A percentile compares a stretch with the other conserved stretches of the same genome.
Evolutionary conservation across 2,888 invertebrate genomes (phyloP).

Genomic region (Synanthedon tipuliformis): DNA sequence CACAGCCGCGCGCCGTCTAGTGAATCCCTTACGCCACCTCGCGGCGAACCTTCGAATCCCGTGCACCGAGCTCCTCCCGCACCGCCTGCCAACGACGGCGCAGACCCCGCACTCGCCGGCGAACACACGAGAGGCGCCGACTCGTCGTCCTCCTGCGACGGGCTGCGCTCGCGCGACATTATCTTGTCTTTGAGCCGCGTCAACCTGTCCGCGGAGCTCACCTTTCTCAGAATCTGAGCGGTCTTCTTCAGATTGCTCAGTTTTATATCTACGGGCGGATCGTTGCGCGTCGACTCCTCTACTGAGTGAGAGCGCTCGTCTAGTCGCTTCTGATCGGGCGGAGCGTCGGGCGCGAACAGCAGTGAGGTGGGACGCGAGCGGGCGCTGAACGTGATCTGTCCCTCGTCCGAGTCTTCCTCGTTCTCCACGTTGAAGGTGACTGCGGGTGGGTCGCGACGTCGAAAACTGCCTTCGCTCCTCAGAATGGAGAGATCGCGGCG

Average conservation of each 20-base stretch:
- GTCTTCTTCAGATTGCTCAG: slow-evolving; percentile 42
- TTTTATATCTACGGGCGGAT: slow-evolving; percentile 37
- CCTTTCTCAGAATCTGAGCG: slow-evolving; percentile 45
- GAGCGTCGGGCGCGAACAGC: slow-evolving; percentile 31
- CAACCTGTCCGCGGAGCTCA: slow-evolving; percentile 51
- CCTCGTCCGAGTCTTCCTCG: slow-evolving; percentile 51
- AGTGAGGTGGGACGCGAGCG: slow-evolving; percentile 42
- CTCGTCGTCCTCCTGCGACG: slow-evolving; percentile 72
- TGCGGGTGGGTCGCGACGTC: slow-evolving; percentile 37
- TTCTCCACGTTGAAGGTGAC: slow-evolving; percentile 64
- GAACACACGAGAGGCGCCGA: slow-evolving; percentile 75
- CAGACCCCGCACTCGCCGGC: too few relatives aligned
- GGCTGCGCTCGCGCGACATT: slow-evolving; percentile 48
- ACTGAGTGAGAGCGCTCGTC: slow-evolving; percentile 45
- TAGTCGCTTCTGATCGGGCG: slow-evolving; percentile 20
- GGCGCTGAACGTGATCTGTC: slow-evolving; percentile 58
- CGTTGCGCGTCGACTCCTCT: slow-evolving; percentile 42
- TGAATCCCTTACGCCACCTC: slow-evolving; percentile 23
- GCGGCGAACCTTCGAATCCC: slow-evolving; percentile 32
- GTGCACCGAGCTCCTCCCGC: slow-evolving; percentile 2
- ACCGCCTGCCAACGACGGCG: slow-evolving; percentile 27
- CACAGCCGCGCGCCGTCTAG: slow-evolving; percentile 42
- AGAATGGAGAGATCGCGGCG: slow-evolving; percentile 47
- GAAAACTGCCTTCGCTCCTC: slow-evolving; percentile 33
- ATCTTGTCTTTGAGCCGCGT: slow-evolving; percentile 50